Percentiles rank a stretch among this genome's conserved stretches.
These are phyloP conservation scores for Oreotragus oreotragus DNA, from an alignment of 2,113 vertebrate species.

Conservation along the genomic window DNA sequence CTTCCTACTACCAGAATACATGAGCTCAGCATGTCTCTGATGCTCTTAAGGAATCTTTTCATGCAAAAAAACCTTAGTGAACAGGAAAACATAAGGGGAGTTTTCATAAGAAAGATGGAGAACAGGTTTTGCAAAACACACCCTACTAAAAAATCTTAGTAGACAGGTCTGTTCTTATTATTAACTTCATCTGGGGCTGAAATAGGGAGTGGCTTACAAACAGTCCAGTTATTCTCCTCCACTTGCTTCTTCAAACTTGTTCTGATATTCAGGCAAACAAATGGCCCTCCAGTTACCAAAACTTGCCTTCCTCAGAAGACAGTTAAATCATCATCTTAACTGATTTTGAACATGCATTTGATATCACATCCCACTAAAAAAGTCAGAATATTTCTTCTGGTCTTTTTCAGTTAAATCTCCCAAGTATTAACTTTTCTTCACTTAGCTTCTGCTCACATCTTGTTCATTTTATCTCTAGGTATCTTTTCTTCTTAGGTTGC, in stretches of 20 bases:
- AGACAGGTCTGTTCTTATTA: conserved; percentile 34
- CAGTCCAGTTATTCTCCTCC: neutral
- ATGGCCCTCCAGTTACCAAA: neutral
- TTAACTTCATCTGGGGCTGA: neutral
- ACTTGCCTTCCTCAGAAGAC: neutral
- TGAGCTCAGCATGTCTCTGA: neutral
- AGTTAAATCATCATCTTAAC: neutral
- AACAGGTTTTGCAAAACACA: conserved; percentile 50
- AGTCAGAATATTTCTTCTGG: neutral
- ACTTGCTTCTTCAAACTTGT: neutral
- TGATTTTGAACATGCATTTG: neutral
- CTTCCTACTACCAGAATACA: neutral
- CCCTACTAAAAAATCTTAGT: neutral
- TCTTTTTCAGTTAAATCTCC: neutral
- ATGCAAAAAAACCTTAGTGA: neutral
- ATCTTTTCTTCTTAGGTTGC: neutral
- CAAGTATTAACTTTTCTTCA: neutral
- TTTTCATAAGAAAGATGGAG: conserved; percentile 16
- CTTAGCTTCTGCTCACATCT: neutral
- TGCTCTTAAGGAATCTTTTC: neutral
- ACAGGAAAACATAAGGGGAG: neutral
- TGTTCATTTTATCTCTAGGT: neutral
- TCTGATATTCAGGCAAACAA: neutral
- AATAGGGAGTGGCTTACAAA: neutral
- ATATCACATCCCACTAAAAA: neutral